Evolutionary conservation across 1,140 invertebrate species (phyloP).

Genomic region (Pseudomyrmex dendroicus): DNA sequence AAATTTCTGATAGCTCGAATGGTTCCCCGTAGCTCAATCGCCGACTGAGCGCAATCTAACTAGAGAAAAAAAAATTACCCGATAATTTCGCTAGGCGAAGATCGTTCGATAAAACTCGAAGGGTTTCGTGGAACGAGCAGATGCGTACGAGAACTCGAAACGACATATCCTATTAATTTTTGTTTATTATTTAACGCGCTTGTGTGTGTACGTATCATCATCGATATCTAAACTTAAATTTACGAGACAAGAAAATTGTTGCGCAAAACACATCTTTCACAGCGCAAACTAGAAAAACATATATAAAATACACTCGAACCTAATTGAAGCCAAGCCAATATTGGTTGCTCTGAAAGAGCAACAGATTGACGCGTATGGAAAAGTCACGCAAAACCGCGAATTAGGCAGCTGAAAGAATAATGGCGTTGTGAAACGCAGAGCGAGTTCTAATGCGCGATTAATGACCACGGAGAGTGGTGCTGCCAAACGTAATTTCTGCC

Average conservation of each 20-base stretch:
- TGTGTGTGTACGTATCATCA: neutral
- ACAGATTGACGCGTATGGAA: neutral
- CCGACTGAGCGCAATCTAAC: neutral
- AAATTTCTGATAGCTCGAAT: constrained; percentile 38
- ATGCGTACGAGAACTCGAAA: constrained; percentile 3
- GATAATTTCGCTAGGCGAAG: constrained; percentile 10
- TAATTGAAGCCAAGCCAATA: neutral
- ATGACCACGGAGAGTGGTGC: constrained; percentile 60
- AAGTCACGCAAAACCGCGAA: constrained; percentile 52
- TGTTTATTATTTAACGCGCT: constrained; percentile 5
- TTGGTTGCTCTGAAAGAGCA: neutral
- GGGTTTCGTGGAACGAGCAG: constrained; percentile 32
- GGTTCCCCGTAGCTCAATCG: constrained; percentile 24
- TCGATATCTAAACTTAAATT: neutral
- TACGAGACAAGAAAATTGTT: neutral
- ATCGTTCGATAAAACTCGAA: constrained; percentile 33
- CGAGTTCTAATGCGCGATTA: constrained; percentile 58
- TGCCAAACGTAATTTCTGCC: constrained; percentile 63
- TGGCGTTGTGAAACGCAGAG: neutral
- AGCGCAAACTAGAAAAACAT: no score
- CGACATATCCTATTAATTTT: constrained; percentile 7
- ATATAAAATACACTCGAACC: neutral
- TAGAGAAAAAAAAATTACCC: constrained; percentile 6
- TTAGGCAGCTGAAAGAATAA: constrained; percentile 69
- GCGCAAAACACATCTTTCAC: neutral